These are phyloP conservation scores for Stenopsyche tienmushanensis DNA, from an alignment of 1,140 invertebrate genomes.

Conservation along the genomic window DNA sequence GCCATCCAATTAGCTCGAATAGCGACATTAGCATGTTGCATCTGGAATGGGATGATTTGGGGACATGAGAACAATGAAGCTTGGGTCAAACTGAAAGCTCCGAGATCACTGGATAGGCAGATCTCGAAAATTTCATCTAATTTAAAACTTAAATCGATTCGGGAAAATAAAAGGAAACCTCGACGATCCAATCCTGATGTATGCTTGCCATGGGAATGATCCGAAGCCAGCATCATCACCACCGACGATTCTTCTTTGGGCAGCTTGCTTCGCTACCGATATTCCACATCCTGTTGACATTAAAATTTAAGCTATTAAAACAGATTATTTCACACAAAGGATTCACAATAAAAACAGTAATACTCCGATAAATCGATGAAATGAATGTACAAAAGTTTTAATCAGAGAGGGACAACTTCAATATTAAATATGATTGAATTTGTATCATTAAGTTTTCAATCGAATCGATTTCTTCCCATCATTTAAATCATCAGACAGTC, in stretches of 20 bases:
- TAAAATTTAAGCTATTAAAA: constrained; percentile 8
- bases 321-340: neutral
- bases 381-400: too few relatives aligned
- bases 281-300: constrained; percentile 76
- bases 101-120: neutral
- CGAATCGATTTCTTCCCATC: too few relatives aligned
- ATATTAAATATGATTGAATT: too few relatives aligned
- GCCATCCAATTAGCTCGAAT: constrained; percentile 58
- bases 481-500: too few relatives aligned
- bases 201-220: constrained; percentile 95
- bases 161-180: constrained; percentile 50
- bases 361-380: too few relatives aligned
- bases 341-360: too few relatives aligned
- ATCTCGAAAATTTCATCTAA: neutral
- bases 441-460: too few relatives aligned
- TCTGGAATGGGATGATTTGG: constrained; percentile 46
- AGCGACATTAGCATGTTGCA: constrained; percentile 58
- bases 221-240: constrained; percentile 92
- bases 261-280: constrained; percentile 77
- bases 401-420: too few relatives aligned
- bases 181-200: constrained; percentile 85
- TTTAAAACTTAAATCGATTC: neutral
- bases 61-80: neutral
- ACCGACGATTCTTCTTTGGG: constrained; percentile 86
- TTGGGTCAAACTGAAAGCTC: constrained; percentile 1